Evolutionary conservation across 2,113 vertebrate genomes (phyloP), one percentile per base, ranked within the genome.

Genomic region (Tursiops truncatus): DNA sequence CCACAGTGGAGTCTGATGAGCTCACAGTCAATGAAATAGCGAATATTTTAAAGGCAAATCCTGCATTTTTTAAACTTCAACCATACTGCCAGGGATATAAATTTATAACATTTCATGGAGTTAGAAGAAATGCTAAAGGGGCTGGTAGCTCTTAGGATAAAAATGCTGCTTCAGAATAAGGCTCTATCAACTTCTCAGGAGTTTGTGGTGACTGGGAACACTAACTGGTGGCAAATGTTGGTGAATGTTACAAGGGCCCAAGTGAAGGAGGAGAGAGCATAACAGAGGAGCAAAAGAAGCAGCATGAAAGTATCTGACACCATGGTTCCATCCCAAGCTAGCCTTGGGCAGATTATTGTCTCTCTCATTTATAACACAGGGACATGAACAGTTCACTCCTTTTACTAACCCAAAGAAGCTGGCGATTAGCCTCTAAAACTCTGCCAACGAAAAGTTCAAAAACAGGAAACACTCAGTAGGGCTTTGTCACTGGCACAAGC

Each of bases 101-200:
- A 95, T 95, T 94, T 95, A 92, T 90, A 95, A 96, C 92, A 65
- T 70, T 95, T 31, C 20, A 53, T 41, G 65, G 68, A 97, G 58
- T 91, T 63, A 94, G 70, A 86, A 95, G 62, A 96, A 95, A 90
- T 26, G 33, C 89, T 94, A 80, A 68, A 95, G 67, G 62, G 65
- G 23, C 71, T 83, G 60, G 25, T 94, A 60, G 63, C 58, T 94
- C 38, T 95, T 92, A 92, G 65, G 53, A 84, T 73, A 94, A 96
- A 96, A 95, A 50, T 94, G 13, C 76, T 88, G 77, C 70, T 77
- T 95, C n/a, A 85, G 36, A 91, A 70, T 87, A 70, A 95, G 47
- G 5, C 31, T 96, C 38, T 56, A 25, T n/a, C 56, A n/a, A 53
- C 14, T 73, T 89, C 25, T 92, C 60, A 79, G 63, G 60, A 53